These are phyloP conservation scores for Aproaerema taeniolella DNA, from an alignment of 2,888 invertebrate genomes.

Conservation along the genomic window DNA sequence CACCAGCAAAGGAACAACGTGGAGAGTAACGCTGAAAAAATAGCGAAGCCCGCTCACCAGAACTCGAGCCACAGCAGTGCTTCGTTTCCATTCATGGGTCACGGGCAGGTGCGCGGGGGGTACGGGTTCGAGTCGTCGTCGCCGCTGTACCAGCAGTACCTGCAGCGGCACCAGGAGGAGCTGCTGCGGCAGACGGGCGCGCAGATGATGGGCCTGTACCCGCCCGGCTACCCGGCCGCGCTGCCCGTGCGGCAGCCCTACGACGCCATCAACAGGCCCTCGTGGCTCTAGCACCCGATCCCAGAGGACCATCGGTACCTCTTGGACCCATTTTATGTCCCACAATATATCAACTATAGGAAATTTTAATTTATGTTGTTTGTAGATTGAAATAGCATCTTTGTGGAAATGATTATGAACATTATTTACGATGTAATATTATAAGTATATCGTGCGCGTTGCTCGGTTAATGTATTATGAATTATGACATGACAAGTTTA, in stretches of 20 bases:
- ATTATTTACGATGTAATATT: conserved; percentile 14
- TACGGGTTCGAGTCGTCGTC: conserved; percentile 81
- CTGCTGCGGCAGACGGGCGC: conserved; percentile 77
- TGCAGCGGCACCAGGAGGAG: conserved; percentile 80
- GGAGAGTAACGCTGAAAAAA: conserved; percentile 52
- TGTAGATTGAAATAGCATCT: conserved; percentile 48
- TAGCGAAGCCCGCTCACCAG: conserved; percentile 69
- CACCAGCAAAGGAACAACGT: conserved; percentile 57
- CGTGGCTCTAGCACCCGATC: conserved; percentile 85
- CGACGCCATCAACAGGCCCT: conserved; percentile 81
- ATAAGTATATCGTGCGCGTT: no score
- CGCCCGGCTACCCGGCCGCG: conserved; percentile 79
- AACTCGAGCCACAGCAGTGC: conserved; percentile 55
- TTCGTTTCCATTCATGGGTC: conserved; percentile 79
- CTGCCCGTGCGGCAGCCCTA: conserved; percentile 85
- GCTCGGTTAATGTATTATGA: not conserved
- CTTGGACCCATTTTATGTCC: conserved; percentile 10
- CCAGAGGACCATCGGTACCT: no score
- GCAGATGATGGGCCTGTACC: conserved; percentile 80
- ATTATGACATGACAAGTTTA: not conserved
- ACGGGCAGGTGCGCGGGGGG: conserved; percentile 76
- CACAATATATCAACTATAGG: no score
- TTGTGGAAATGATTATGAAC: conserved; percentile 43
- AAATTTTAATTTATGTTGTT: conserved; percentile 61
- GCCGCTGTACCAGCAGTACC: conserved; percentile 84